phyloP scores from a whole-genome alignment of 1,140 invertebrate genomes.

The Eurosta solidaginis region DNA sequence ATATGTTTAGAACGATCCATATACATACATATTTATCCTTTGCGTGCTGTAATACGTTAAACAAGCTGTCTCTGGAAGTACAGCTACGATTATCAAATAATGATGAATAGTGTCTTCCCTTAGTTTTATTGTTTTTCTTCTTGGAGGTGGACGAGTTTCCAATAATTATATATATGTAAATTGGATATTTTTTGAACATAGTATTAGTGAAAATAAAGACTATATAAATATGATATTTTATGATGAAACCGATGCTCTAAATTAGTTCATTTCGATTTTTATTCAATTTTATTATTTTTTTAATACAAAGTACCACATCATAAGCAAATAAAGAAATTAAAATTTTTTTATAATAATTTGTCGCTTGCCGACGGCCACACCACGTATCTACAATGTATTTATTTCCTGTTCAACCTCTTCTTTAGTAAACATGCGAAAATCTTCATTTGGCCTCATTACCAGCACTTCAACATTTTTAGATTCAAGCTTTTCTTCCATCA shows the following conservation, averaged over 20 bases:
- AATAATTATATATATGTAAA: too few relatives aligned
- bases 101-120: conserved; percentile 14
- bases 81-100: neutral
- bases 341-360: neutral
- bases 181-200: conserved; percentile 24
- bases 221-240: conserved; percentile 7
- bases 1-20: too few relatives aligned
- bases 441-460: conserved; percentile 82
- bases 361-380: neutral
- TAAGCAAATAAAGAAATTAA: conserved; percentile 4
- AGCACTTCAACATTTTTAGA: conserved; percentile 98
- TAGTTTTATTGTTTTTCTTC: conserved; percentile 9
- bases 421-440: conserved; percentile 90
- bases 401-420: conserved; percentile 87
- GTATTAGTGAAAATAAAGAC: conserved; percentile 15
- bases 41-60: neutral
- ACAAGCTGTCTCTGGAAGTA: neutral
- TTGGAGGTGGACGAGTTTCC: neutral
- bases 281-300: neutral
- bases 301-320: conserved; percentile 28
- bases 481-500: conserved; percentile 99
- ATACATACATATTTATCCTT: too few relatives aligned
- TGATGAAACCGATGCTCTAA: conserved; percentile 1
- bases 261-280: too few relatives aligned
- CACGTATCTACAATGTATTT: conserved; percentile 61